Evolutionary conservation across 1,140 invertebrate genomes (phyloP).

Genomic region (Psilanteris sp.): DNA sequence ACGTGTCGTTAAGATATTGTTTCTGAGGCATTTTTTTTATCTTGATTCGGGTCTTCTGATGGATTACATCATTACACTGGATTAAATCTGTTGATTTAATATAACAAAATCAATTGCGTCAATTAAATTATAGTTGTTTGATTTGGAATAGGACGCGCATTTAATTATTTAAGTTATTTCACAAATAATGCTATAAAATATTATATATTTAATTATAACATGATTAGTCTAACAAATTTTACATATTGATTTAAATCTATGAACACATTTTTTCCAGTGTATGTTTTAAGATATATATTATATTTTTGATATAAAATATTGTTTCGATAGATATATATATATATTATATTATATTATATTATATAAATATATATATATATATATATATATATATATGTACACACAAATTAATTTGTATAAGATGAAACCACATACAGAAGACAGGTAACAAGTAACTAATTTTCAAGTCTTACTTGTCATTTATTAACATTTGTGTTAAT

Average conservation of each 20-base stretch:
- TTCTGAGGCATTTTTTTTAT: conserved; percentile 22
- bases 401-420: too few relatives aligned
- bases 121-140: too few relatives aligned
- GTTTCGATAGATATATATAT: conserved; percentile 41
- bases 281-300: conserved; percentile 25
- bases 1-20: neutral
- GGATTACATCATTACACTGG: conserved; percentile 19
- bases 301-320: conserved; percentile 49
- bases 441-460: conserved; percentile 5
- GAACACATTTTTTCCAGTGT: conserved; percentile 19
- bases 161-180: too few relatives aligned
- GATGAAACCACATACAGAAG: conserved; percentile 6
- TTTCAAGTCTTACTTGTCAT: conserved; percentile 33
- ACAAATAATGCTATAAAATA: too few relatives aligned
- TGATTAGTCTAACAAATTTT: too few relatives aligned
- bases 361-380: too few relatives aligned
- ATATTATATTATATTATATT: too few relatives aligned
- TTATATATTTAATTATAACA: too few relatives aligned
- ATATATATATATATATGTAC: too few relatives aligned
- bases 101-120: too few relatives aligned
- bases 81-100: too few relatives aligned
- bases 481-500: conserved; percentile 6
- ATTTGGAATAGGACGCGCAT: too few relatives aligned
- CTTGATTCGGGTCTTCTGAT: neutral
- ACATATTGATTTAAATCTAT: neutral